Conservation (phyloP, 2,888 invertebrate species). For the Drosophila nigritarsus region DNA sequence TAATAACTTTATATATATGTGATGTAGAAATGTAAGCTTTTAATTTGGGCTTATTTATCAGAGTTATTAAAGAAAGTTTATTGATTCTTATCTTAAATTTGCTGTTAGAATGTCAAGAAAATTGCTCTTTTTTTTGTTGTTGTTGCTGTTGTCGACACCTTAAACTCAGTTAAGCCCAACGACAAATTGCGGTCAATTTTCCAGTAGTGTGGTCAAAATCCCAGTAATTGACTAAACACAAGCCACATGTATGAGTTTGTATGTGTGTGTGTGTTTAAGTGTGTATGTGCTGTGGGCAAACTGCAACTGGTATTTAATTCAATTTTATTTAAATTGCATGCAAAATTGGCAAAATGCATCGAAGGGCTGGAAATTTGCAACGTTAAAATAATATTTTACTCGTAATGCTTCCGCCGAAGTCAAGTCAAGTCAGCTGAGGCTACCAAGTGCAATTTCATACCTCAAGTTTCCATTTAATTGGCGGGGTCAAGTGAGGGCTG, state of each 20-base stretch:
- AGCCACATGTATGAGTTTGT: neutral
- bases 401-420: conserved; percentile 47
- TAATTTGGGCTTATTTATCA: neutral
- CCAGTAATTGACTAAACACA: conserved; percentile 52
- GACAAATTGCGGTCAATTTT: conserved; percentile 46
- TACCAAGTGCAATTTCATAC: conserved; percentile 67
- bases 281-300: conserved; percentile 24
- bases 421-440: conserved; percentile 4
- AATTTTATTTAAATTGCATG: conserved; percentile 75
- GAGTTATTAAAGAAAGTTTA: neutral
- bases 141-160: conserved; percentile 13
- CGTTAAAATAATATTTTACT: conserved; percentile 69
- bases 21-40: neutral
- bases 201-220: conserved; percentile 50
- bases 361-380: conserved; percentile 23
- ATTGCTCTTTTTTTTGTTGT: conserved; percentile 32
- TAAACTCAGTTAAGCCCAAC: conserved; percentile 29
- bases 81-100: neutral
- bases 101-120: conserved; percentile 15
- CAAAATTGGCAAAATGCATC: conserved; percentile 60
- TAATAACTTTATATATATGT: neutral
- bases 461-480: conserved; percentile 79
- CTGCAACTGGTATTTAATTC: conserved; percentile 64
- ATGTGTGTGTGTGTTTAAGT: conserved; percentile 22
- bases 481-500: conserved; percentile 25